Percentiles rank a stretch among this genome's conserved stretches.
phyloP scores from a whole-genome alignment of 2,888 invertebrate genomes.

The Tupiocoris notatus region DNA sequence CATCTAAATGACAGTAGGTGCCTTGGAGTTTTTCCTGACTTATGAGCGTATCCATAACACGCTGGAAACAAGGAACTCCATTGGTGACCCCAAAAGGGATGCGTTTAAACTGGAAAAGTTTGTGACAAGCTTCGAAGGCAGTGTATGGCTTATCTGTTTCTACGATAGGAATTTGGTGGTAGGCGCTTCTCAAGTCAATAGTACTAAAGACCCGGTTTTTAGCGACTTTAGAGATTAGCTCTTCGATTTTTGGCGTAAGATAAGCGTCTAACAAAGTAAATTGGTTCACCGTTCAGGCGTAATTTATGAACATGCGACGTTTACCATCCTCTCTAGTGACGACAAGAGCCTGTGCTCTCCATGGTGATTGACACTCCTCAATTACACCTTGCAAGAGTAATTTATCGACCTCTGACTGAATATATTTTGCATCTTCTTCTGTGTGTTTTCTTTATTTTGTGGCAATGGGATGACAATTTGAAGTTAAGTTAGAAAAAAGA shows the following conservation, averaged over 20 bases:
- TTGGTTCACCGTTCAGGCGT: constrained; percentile 5
- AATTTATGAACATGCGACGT: not conserved
- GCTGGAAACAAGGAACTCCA: constrained; percentile 16
- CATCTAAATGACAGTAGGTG: constrained; percentile 30
- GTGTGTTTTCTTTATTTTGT: constrained; percentile 23
- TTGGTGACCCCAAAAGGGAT: constrained; percentile 23
- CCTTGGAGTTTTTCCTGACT: constrained; percentile 10
- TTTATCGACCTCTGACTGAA: not conserved
- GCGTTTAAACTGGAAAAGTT: constrained; percentile 13
- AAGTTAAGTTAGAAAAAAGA: not conserved
- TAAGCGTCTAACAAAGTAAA: constrained; percentile 12
- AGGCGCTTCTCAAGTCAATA: constrained; percentile 14
- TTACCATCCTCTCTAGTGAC: not conserved
- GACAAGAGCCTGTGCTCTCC: constrained; percentile 27
- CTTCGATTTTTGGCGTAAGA: constrained; percentile 2
- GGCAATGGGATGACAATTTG: not conserved
- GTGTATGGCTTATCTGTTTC: constrained; percentile 23
- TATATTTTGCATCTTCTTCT: constrained; percentile 6
- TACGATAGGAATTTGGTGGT: constrained; percentile 22
- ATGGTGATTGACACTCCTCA: constrained; percentile 9
- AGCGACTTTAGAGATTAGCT: constrained; percentile 3
- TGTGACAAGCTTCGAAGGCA: constrained; percentile 31
- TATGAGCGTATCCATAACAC: constrained; percentile 14
- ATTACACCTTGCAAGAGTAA: not conserved
- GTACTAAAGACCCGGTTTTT: not conserved